A percentile compares a stretch with the other conserved stretches of the same genome.
phyloP scores from a whole-genome alignment of 2,797 vertebrate genomes.

The Prionace glauca region DNA sequence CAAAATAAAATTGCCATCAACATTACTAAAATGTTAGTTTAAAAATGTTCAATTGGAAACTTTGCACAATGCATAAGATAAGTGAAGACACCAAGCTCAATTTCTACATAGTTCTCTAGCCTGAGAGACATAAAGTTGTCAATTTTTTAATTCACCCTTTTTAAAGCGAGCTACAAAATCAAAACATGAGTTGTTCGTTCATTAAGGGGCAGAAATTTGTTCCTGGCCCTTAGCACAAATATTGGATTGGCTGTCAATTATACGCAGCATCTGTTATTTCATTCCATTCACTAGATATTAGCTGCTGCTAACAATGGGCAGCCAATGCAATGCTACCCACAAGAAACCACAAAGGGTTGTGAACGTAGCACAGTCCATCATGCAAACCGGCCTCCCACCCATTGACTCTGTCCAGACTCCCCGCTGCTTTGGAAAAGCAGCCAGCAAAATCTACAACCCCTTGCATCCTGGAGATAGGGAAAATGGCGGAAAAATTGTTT shows the following conservation, averaged over 20 bases:
- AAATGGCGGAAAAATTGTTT: too few species aligned
- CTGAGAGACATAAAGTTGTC: not conserved
- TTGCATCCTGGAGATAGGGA: too few species aligned
- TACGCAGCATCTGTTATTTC: not conserved
- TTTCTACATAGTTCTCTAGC: not conserved
- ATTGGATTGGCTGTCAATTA: not conserved
- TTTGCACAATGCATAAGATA: not conserved
- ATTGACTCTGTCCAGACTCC: too few species aligned
- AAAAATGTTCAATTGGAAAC: not conserved
- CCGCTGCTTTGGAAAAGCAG: too few species aligned
- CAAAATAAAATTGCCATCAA: not conserved
- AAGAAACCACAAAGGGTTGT: too few species aligned
- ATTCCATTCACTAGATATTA: not conserved
- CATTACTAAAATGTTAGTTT: not conserved
- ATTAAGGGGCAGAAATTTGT: not conserved
- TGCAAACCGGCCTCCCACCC: too few species aligned
- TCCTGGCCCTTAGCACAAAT: not conserved
- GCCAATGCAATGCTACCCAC: not conserved
- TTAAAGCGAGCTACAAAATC: not conserved
- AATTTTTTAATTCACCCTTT: not conserved
- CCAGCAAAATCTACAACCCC: too few species aligned
- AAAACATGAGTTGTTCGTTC: not conserved
- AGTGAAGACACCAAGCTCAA: not conserved
- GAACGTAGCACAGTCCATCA: too few species aligned
- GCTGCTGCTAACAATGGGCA: not conserved